phyloP scores from a whole-genome alignment of 2,113 vertebrate genomes.

The Mus musculus region DNA sequence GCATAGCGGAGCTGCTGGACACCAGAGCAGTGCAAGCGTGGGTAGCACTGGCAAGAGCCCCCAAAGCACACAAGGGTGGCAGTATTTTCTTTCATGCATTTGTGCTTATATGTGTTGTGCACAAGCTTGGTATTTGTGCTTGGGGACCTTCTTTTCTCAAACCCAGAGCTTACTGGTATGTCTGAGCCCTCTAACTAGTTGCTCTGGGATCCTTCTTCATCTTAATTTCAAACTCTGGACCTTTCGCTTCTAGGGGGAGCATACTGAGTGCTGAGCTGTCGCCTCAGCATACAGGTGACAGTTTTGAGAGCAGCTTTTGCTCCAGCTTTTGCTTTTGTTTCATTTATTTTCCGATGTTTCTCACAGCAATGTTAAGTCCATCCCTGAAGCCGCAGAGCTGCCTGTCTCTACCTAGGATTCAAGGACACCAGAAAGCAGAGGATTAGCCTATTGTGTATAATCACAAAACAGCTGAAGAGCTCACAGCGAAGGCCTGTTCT shows the following conservation, averaged over 20 bases:
- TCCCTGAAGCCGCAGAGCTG: not conserved
- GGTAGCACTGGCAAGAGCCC: accelerated
- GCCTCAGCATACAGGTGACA: too few relatives aligned
- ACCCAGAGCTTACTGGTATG: not conserved
- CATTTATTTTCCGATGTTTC: not conserved
- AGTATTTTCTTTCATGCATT: not conserved
- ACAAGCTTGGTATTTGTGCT: too few relatives aligned
- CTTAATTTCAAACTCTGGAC: too few relatives aligned
- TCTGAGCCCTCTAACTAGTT: not conserved
- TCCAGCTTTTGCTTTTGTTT: not conserved
- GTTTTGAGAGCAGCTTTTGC: not conserved
- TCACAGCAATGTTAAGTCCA: not conserved
- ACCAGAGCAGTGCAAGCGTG: accelerated
- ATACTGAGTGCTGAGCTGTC: not conserved
- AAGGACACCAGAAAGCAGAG: not conserved
- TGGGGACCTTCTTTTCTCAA: not conserved
- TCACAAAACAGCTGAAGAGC: not conserved
- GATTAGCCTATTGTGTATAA: not conserved
- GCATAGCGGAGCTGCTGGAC: not conserved
- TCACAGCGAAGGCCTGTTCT: not conserved
- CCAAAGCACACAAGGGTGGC: too few relatives aligned
- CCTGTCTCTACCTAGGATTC: not conserved
- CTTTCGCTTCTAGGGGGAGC: too few relatives aligned
- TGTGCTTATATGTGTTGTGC: too few relatives aligned
- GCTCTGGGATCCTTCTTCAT: not conserved